Conservation (phyloP, 2,113 vertebrate species). For the Lates calcarifer region DNA sequence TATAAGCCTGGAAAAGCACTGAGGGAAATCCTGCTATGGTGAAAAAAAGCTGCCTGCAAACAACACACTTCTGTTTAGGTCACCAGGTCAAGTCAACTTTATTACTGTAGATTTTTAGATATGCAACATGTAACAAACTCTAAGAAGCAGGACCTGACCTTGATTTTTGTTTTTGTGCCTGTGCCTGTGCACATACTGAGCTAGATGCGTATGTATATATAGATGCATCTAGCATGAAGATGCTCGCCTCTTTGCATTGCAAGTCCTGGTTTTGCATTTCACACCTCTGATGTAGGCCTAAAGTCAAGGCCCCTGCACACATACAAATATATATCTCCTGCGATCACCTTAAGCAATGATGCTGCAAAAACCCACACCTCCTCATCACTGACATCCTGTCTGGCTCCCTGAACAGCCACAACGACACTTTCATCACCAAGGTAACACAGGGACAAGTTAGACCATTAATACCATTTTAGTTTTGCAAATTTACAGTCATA, state of each 20-base stretch:
- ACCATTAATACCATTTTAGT: slow-evolving; percentile 43
- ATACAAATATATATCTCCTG: slow-evolving; percentile 5
- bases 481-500: slow-evolving; percentile 25
- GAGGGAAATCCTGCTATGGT: slow-evolving; percentile 20
- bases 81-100: not conserved
- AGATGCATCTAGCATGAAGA: not conserved
- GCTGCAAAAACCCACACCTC: slow-evolving; percentile 56
- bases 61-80: not conserved
- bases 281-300: slow-evolving; percentile 25
- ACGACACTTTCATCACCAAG: slow-evolving; percentile 57
- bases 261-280: slow-evolving; percentile 21
- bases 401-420: slow-evolving; percentile 30
- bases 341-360: slow-evolving; percentile 45
- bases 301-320: slow-evolving; percentile 8
- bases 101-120: not conserved
- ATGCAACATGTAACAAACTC: not conserved
- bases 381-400: slow-evolving; percentile 58
- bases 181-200: not conserved
- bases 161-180: not conserved
- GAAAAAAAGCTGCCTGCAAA: not conserved
- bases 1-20: not conserved
- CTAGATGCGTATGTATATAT: not conserved
- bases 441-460: slow-evolving; percentile 52
- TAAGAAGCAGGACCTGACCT: not conserved
- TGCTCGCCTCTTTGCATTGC: not conserved